Conservation (phyloP, 1,140 invertebrate species). For the Cyrtorhinus lividipennis region DNA sequence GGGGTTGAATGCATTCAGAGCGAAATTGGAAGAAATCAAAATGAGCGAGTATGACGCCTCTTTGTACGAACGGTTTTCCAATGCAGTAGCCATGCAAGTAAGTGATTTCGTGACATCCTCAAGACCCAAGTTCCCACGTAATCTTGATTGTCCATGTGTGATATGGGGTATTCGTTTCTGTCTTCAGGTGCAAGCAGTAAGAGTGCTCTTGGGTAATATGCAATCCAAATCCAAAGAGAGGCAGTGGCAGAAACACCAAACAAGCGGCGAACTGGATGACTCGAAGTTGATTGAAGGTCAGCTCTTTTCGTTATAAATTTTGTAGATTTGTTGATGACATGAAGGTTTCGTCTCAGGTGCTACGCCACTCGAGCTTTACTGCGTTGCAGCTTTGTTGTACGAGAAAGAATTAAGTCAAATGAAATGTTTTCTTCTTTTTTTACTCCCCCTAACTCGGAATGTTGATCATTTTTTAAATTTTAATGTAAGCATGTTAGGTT, state of each 20-base stretch:
- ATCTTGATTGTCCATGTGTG: too few relatives aligned
- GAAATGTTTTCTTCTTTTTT: background rate
- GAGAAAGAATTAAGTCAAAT: too few relatives aligned
- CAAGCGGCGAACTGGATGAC: conserved; percentile 89
- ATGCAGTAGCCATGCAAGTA: conserved; percentile 62
- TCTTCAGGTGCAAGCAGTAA: conserved; percentile 39
- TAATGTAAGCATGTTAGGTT: too few relatives aligned
- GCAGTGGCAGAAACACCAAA: conserved; percentile 84
- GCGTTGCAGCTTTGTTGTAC: too few relatives aligned
- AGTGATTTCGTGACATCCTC: conserved; percentile 15
- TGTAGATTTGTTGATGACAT: background rate
- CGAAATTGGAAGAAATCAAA: conserved; percentile 76
- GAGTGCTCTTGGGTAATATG: conserved; percentile 47
- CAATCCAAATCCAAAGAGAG: conserved; percentile 88
- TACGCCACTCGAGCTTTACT: too few relatives aligned
- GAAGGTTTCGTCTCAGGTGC: too few relatives aligned
- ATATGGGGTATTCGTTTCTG: too few relatives aligned
- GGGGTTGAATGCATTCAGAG: conserved; percentile 76
- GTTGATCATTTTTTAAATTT: too few relatives aligned
- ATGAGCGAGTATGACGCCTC: conserved; percentile 91
- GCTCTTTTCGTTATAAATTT: conserved; percentile 1
- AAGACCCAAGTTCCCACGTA: too few relatives aligned
- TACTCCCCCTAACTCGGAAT: too few relatives aligned
- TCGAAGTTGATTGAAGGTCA: conserved; percentile 84
- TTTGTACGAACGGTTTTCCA: conserved; percentile 67